phyloP scores from a whole-genome alignment of 2,888 invertebrate genomes.

The Sialis fuliginosa region DNA sequence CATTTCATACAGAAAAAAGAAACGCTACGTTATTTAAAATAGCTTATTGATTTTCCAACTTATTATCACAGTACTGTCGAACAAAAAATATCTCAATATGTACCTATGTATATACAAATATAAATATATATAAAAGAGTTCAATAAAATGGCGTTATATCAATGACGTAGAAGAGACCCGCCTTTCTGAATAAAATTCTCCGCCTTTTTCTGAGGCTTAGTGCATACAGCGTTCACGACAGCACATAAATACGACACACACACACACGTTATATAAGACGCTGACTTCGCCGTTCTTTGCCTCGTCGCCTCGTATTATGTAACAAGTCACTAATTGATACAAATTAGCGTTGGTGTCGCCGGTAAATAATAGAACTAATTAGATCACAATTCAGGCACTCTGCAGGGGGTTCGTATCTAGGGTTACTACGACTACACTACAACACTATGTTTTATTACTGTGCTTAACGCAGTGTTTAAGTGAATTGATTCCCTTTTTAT shows the following conservation, averaged over 20 bases:
- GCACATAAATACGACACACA: too few relatives aligned
- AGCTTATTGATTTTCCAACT: too few relatives aligned
- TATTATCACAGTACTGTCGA: too few relatives aligned
- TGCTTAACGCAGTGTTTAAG: too few relatives aligned
- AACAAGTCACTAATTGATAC: constrained; percentile 19
- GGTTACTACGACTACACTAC: not conserved
- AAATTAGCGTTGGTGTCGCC: constrained; percentile 22
- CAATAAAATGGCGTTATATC: not conserved
- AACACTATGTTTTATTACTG: constrained; percentile 13
- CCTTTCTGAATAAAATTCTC: not conserved
- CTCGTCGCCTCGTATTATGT: too few relatives aligned
- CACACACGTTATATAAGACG: too few relatives aligned
- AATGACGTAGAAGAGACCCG: not conserved
- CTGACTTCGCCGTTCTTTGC: too few relatives aligned
- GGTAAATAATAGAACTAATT: constrained; percentile 23
- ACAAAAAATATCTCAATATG: not conserved
- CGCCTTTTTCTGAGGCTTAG: not conserved
- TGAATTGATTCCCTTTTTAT: too few relatives aligned
- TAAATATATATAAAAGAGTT: not conserved
- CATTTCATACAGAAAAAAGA: too few relatives aligned
- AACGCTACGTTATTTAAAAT: too few relatives aligned
- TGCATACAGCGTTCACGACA: too few relatives aligned
- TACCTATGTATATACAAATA: not conserved
- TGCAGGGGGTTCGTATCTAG: not conserved
- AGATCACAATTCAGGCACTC: constrained; percentile 14